These are phyloP conservation scores for Andrena trimmerana DNA, from an alignment of 2,888 invertebrate genomes.

Conservation along the genomic window DNA sequence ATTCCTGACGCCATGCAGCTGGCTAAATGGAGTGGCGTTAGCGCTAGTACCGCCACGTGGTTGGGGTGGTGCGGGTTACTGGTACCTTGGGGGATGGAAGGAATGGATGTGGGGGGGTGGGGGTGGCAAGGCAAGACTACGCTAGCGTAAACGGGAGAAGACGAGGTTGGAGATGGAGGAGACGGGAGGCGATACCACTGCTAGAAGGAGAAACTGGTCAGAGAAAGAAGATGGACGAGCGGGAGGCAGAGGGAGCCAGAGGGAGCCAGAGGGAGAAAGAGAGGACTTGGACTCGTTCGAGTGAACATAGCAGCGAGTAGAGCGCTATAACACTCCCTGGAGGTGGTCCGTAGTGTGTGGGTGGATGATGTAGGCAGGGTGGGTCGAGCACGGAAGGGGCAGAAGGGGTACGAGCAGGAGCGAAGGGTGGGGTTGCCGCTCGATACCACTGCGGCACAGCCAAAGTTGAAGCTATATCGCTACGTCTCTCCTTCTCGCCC, in stretches of 20 bases:
- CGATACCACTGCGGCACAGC: constrained; percentile 85
- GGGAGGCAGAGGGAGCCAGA: not conserved
- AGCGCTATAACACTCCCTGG: constrained; percentile 72
- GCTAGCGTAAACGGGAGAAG: constrained; percentile 35
- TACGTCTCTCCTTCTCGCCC: constrained; percentile 57
- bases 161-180: constrained; percentile 30
- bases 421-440: constrained; percentile 81
- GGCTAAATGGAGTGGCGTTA: constrained; percentile 72
- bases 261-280: constrained; percentile 12
- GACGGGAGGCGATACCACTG: constrained; percentile 15
- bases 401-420: constrained; percentile 63
- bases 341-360: constrained; percentile 60
- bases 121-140: constrained; percentile 23
- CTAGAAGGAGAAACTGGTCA: constrained; percentile 42
- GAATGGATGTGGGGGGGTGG: not conserved
- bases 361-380: constrained; percentile 66
- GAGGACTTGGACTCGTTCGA: constrained; percentile 64
- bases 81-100: constrained; percentile 31
- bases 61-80: constrained; percentile 53
- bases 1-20: constrained; percentile 63
- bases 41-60: constrained; percentile 71
- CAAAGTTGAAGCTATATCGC: constrained; percentile 81
- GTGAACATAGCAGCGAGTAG: constrained; percentile 68
- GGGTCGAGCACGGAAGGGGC: constrained; percentile 61
- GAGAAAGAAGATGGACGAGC: constrained; percentile 20